Conservation (phyloP, 2,113 vertebrate genomes). For the Forbesichthys papilliferus region DNA sequence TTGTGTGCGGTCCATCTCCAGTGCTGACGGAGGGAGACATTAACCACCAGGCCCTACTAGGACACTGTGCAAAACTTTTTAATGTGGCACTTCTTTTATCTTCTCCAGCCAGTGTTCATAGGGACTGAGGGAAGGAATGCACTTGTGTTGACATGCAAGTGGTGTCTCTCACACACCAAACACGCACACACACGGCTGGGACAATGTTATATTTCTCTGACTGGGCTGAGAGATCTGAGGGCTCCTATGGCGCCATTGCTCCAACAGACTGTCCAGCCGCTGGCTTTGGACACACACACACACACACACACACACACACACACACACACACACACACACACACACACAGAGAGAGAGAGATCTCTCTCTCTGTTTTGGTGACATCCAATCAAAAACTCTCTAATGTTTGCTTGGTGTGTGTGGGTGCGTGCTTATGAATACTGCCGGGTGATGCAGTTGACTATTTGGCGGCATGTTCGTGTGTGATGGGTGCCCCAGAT, state of each 20-base stretch:
- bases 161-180: background rate
- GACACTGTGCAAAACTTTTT: conserved; percentile 25
- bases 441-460: conserved; percentile 13
- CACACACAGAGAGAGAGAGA: too few relatives aligned
- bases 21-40: conserved; percentile 39
- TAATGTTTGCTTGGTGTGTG: background rate
- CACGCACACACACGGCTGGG: conserved; percentile 14
- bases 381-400: conserved; percentile 4
- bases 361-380: conserved; percentile 17
- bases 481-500: conserved; percentile 28
- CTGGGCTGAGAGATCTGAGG: conserved; percentile 32
- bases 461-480: conserved; percentile 19
- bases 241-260: conserved; percentile 28
- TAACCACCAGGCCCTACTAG: conserved; percentile 17
- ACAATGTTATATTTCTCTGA: conserved; percentile 12
- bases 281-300: conserved; percentile 13
- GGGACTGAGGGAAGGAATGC: conserved; percentile 11
- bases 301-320: too few relatives aligned
- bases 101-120: conserved; percentile 9
- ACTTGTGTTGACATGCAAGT: conserved; percentile 13
- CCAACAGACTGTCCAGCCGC: conserved; percentile 28
- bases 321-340: too few relatives aligned
- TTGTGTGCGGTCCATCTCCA: conserved; percentile 39
- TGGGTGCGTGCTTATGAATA: conserved; percentile 7
- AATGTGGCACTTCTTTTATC: conserved; percentile 36